Evolutionary conservation across 2,888 invertebrate species (phyloP).

Genomic region (Calliscelio sp.): DNA sequence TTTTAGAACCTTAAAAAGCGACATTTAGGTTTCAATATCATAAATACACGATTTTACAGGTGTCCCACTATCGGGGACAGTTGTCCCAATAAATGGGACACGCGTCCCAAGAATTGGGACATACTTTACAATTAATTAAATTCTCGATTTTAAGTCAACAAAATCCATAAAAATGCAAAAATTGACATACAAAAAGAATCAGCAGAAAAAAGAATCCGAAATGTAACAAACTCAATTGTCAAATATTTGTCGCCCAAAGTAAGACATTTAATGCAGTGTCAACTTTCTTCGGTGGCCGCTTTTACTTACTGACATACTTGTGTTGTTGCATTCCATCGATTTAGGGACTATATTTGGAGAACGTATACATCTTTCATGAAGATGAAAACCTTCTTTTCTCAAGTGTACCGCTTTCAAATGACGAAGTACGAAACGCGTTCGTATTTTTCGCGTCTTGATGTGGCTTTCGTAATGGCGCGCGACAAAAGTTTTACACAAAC

Average conservation of each 20-base stretch:
- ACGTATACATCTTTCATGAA: constrained; percentile 63
- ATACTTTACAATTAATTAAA: too few relatives aligned
- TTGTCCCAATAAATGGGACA: too few relatives aligned
- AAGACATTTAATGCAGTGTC: constrained; percentile 44
- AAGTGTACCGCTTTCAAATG: constrained; percentile 49
- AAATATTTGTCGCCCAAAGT: constrained; percentile 44
- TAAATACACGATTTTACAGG: too few relatives aligned
- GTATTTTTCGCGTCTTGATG: constrained; percentile 40
- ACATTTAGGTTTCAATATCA: too few relatives aligned
- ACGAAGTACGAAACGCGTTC: constrained; percentile 36
- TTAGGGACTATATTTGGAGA: constrained; percentile 63
- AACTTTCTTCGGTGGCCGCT: constrained; percentile 49
- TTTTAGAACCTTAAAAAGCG: too few relatives aligned
- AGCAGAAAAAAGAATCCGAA: too few relatives aligned
- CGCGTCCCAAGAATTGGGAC: too few relatives aligned
- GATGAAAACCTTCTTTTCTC: constrained; percentile 60
- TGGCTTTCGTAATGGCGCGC: constrained; percentile 36
- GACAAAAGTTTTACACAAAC: constrained; percentile 45
- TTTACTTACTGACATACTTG: constrained; percentile 62
- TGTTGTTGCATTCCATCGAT: constrained; percentile 58
- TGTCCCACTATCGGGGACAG: too few relatives aligned
- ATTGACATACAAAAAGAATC: constrained; percentile 7
- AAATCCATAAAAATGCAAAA: too few relatives aligned
- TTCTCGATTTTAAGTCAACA: too few relatives aligned
- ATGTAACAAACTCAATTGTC: constrained; percentile 41